These are phyloP conservation scores for Netelia inedita DNA, from an alignment of 2,888 invertebrate species.

Conservation along the genomic window DNA sequence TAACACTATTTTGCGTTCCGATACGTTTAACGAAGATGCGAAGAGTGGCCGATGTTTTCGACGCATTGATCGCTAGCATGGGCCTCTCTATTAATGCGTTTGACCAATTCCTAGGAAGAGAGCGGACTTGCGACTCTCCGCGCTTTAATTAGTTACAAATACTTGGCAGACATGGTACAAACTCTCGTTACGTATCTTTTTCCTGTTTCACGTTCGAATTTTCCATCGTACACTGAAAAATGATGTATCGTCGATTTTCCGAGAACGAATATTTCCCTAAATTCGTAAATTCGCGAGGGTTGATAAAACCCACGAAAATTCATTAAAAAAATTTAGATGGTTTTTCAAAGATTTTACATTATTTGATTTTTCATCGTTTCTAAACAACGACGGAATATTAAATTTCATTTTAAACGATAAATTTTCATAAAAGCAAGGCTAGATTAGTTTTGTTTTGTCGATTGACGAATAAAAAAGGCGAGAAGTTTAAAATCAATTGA, in stretches of 20 bases:
- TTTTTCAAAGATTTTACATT: background rate
- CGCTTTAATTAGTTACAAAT: constrained; percentile 84
- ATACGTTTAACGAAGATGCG: background rate
- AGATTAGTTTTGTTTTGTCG: no score
- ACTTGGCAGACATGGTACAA: constrained; percentile 76
- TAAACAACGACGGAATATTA: background rate
- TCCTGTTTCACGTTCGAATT: constrained; percentile 9
- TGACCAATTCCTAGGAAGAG: constrained; percentile 74
- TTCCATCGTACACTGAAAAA: background rate
- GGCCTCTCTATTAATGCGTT: constrained; percentile 61
- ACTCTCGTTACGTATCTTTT: constrained; percentile 65
- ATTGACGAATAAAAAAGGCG: no score
- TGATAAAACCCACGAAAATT: background rate
- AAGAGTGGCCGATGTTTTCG: constrained; percentile 28
- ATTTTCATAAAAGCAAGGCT: no score
- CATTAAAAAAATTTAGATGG: no score
- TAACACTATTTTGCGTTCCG: background rate
- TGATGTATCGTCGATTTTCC: constrained; percentile 17
- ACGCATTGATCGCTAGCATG: constrained; percentile 55
- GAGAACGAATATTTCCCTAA: no score
- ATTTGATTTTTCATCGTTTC: background rate
- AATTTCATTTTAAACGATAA: no score
- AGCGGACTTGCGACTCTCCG: constrained; percentile 74
- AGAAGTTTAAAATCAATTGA: background rate
- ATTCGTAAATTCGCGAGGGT: background rate